These are phyloP conservation scores for Folsomia manolachei DNA, from an alignment of 2,888 invertebrate genomes.

Conservation along the genomic window DNA sequence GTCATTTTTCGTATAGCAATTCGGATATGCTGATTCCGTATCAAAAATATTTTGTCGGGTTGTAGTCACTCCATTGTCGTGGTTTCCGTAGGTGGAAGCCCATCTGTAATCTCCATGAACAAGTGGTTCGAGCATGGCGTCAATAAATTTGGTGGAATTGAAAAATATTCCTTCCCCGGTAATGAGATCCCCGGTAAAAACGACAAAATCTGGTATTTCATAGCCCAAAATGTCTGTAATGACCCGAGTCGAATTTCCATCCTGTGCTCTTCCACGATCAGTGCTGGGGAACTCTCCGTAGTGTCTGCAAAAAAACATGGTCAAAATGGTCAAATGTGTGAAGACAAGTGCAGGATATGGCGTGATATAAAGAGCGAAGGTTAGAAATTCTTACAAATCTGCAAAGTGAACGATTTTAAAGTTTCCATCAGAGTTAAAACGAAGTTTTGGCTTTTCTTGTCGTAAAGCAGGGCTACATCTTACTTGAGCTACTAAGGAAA, in stretches of 20 bases:
- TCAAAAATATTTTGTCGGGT: slow-evolving; percentile 27
- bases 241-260: slow-evolving; percentile 28
- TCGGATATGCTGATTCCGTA: slow-evolving; percentile 23
- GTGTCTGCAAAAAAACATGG: no score
- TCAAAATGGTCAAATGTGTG: no score
- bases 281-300: slow-evolving; percentile 33
- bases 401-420: slow-evolving; percentile 33
- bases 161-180: slow-evolving; percentile 25
- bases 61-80: slow-evolving; percentile 27
- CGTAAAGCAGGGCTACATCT: no score
- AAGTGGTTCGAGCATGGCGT: slow-evolving; percentile 13
- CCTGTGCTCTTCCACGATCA: slow-evolving; percentile 21
- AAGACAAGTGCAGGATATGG: no score
- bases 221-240: slow-evolving; percentile 22
- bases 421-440: slow-evolving; percentile 28
- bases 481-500: no score
- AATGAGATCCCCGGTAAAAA: slow-evolving; percentile 32
- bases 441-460: slow-evolving; percentile 26
- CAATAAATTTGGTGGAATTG: slow-evolving; percentile 26
- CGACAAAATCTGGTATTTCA: slow-evolving; percentile 29
- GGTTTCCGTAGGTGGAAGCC: slow-evolving; percentile 34
- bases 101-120: slow-evolving; percentile 22
- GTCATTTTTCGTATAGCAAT: slow-evolving; percentile 23
- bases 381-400: slow-evolving; percentile 30
- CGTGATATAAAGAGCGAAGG: not conserved